A percentile compares a stretch with the other conserved stretches of the same genome.
These are phyloP conservation scores for Notothenia rossii DNA, from an alignment of 2,113 vertebrate genomes.

Conservation along the genomic window DNA sequence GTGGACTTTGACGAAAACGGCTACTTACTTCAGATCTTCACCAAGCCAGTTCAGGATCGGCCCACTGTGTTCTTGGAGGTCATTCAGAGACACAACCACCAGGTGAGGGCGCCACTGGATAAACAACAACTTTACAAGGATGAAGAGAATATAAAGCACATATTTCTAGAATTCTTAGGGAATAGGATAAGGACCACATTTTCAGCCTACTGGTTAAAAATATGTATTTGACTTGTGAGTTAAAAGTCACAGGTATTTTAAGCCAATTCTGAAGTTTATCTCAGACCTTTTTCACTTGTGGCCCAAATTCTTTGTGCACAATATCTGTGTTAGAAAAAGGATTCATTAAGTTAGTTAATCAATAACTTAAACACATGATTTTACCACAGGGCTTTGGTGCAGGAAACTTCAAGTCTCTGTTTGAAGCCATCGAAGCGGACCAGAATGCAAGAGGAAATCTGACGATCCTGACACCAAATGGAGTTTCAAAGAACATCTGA, in stretches of 20 bases:
- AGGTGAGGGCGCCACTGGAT: conserved; percentile 81
- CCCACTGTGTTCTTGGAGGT: conserved; percentile 96
- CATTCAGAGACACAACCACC: conserved; percentile 96
- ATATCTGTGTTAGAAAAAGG: not conserved
- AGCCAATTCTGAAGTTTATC: too few relatives aligned
- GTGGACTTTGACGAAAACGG: conserved; percentile 96
- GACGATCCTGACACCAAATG: conserved; percentile 85
- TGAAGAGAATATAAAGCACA: not conserved
- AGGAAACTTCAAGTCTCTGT: conserved; percentile 97
- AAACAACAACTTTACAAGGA: not conserved
- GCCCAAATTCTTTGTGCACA: too few relatives aligned
- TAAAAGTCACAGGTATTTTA: too few relatives aligned
- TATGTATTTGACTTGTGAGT: too few relatives aligned
- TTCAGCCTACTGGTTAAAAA: too few relatives aligned
- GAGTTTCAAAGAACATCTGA: conserved; percentile 77
- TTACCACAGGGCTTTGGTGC: conserved; percentile 91
- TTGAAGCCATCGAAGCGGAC: conserved; percentile 94
- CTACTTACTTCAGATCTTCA: conserved; percentile 98
- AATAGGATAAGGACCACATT: too few relatives aligned
- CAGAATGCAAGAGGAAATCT: conserved; percentile 93
- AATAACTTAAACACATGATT: not conserved
- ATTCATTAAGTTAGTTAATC: not conserved
- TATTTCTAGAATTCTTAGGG: not conserved
- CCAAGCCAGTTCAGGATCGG: conserved; percentile 96
- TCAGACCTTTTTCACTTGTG: too few relatives aligned